phyloP scores from a whole-genome alignment of 2,888 invertebrate genomes.

The Callyntrura guangdongensis region DNA sequence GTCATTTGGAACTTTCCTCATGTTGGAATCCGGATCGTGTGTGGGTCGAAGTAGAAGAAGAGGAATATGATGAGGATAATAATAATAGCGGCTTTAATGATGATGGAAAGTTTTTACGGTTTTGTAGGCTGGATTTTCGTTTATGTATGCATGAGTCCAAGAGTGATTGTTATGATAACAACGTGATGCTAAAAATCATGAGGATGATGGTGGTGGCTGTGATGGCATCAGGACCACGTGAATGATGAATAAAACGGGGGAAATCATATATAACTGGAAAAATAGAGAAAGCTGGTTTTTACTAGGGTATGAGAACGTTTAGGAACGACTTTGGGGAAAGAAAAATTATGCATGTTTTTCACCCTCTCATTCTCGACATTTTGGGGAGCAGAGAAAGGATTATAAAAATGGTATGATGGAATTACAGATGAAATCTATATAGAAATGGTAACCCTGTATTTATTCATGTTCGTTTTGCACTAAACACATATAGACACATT shows the following conservation, averaged over 20 bases:
- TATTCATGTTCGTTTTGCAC: too few species aligned
- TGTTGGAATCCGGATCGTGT: slow-evolving; percentile 15
- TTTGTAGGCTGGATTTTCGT: not conserved
- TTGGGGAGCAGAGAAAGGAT: not conserved
- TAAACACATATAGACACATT: too few species aligned
- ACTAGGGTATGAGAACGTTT: slow-evolving; percentile 43
- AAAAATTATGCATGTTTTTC: slow-evolving; percentile 49
- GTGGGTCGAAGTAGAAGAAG: not conserved
- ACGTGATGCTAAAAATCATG: slow-evolving; percentile 4
- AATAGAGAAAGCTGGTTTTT: slow-evolving; percentile 28
- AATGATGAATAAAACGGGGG: slow-evolving; percentile 16
- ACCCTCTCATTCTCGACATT: not conserved
- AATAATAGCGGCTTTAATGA: slow-evolving; percentile 5
- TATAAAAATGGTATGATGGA: not conserved
- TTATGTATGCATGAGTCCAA: not conserved
- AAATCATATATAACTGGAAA: too few species aligned
- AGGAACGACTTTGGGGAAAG: slow-evolving; percentile 57
- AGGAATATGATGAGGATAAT: not conserved
- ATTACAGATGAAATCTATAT: too few species aligned
- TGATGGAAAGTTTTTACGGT: slow-evolving; percentile 38
- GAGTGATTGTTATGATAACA: slow-evolving; percentile 2
- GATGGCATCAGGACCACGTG: not conserved
- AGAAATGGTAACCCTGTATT: too few species aligned
- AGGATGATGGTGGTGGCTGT: not conserved
- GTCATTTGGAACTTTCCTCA: not conserved